Evolutionary conservation across 2,113 vertebrate species (phyloP).

Genomic region (Psilopsiagon aymara): DNA sequence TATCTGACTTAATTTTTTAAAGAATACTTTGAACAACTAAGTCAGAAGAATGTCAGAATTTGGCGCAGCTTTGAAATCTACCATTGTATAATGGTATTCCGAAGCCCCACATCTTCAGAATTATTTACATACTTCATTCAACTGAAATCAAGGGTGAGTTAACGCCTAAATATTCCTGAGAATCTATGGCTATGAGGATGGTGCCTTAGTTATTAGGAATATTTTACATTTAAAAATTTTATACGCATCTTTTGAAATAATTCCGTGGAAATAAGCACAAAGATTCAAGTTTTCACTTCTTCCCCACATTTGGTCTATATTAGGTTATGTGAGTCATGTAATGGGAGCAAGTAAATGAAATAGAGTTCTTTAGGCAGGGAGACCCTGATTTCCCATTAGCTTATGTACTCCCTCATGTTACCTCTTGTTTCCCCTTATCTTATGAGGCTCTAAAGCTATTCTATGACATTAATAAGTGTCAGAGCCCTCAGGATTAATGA

Average conservation of each 20-base stretch:
- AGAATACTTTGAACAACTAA: not conserved
- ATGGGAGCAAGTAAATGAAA: not conserved
- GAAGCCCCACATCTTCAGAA: not conserved
- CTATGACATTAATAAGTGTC: not conserved
- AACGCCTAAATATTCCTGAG: not conserved
- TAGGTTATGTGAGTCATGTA: not conserved
- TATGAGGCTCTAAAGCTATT: not conserved
- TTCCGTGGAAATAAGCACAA: not conserved
- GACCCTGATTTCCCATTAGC: not conserved
- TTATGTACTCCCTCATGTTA: accelerated
- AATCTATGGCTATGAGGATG: not conserved
- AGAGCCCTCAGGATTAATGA: not conserved
- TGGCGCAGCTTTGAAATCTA: not conserved
- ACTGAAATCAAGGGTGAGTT: not conserved
- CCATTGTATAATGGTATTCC: not conserved
- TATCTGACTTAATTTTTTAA: not conserved
- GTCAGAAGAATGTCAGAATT: not conserved
- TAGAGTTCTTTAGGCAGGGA: not conserved
- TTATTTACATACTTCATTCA: not conserved
- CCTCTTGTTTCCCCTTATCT: not conserved
- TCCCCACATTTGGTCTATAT: accelerated
- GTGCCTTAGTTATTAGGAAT: not conserved
- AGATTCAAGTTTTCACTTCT: not conserved
- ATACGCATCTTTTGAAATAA: not conserved
- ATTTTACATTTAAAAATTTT: not conserved